Evolutionary conservation across 2,113 vertebrate genomes (phyloP), one percentile per base, ranked within the genome.

Genomic region (Trogon melanurus): DNA sequence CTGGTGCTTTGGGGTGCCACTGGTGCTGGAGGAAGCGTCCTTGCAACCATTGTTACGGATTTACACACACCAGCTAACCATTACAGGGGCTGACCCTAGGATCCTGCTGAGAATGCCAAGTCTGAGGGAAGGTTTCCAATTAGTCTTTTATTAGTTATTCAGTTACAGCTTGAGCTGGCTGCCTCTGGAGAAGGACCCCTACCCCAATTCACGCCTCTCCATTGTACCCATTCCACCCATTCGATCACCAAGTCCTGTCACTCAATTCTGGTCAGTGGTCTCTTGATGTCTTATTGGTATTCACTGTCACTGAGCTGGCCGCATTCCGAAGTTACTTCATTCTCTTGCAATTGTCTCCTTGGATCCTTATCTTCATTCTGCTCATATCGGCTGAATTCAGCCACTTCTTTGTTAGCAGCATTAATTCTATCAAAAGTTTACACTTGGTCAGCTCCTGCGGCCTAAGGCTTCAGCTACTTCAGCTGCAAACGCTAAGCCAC

Each of bases 11-110:
- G 18, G 22, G 66, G 30, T 70, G 34, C 61, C 1, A 1, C 56
- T 3, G 6, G 41, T 13, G n/a, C 38, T 27, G 82, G 71, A 69
- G 56, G 44, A 80, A 26, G 27, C 18, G 34, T 58, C 60, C n/a
- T 41, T 41, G 41, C 41, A 41, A 41, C 21, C 1, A 13, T 38
- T 76, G 16, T 34, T 73, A 44, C 0, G 1, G 44, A 26, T 72
- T 54, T 54, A n/a, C 0, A 2, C 26, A 48, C 3, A 1, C 18
- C 2, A 7, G 29, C 13, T 16, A 0, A 30, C 27, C 0, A 0
- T 21, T 83, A 11, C n/a, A 62, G 44, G 17, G n/a, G 75, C 57
- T 17, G 7, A 58, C 45, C 29, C 25, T 41, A 60, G 14, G 14
- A 53, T 51, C 16, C 62, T 4, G 6, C 51, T 91, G 53, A 38